phyloP scores from a whole-genome alignment of 2,797 vertebrate genomes.

The Paedocypris micromegethes region DNA sequence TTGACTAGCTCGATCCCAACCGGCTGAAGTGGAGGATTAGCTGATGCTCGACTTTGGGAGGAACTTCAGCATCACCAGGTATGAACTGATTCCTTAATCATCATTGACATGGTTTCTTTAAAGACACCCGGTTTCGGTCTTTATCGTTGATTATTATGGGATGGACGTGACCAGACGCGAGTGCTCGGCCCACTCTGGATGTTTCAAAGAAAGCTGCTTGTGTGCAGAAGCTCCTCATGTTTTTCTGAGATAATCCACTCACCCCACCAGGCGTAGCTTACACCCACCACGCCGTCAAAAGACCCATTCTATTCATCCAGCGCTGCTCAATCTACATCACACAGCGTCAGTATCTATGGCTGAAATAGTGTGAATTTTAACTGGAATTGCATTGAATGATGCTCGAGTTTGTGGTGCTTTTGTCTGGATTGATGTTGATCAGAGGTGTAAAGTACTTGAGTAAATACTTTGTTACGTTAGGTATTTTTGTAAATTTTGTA shows the following conservation, averaged over 20 bases:
- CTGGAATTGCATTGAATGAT: constrained; percentile 23
- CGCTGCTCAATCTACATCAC: constrained; percentile 54
- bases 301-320: constrained; percentile 72
- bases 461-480: too few relatives aligned
- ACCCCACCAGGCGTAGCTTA: constrained; percentile 67
- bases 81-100: constrained; percentile 30
- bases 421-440: too few relatives aligned
- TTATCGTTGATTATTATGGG: background rate
- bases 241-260: constrained; percentile 77
- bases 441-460: too few relatives aligned
- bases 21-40: constrained; percentile 14
- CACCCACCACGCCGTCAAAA: constrained; percentile 75
- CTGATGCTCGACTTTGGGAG: constrained; percentile 1
- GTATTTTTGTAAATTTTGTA: too few relatives aligned
- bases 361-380: constrained; percentile 52
- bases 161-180: constrained; percentile 53
- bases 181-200: constrained; percentile 66
- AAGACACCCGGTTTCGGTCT: too few relatives aligned
- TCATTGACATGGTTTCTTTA: background rate
- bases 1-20: background rate
- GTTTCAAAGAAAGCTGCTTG: constrained; percentile 74
- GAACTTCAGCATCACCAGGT: constrained; percentile 48
- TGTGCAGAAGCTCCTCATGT: constrained; percentile 72
- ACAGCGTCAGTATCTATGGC: constrained; percentile 59
- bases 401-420: too few relatives aligned